Conservation (phyloP, 53 echinoderm and acorn worm genomes). For the Temnopleurus reevesii region DNA sequence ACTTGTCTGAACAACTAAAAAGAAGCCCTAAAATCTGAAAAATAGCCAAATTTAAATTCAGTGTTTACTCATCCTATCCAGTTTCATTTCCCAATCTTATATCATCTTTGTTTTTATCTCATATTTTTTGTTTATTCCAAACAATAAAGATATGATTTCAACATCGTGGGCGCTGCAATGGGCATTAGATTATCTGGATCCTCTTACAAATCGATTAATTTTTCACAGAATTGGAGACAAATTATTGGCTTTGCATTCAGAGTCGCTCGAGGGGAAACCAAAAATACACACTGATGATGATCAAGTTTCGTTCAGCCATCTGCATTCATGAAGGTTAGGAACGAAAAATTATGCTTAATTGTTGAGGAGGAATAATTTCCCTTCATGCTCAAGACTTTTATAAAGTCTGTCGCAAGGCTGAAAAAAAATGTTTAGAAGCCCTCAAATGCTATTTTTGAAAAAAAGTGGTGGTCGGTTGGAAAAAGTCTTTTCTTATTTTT, state of each 20-base stretch:
- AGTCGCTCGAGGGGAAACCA: background rate
- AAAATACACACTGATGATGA: background rate
- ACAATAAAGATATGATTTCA: background rate
- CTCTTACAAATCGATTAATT: background rate
- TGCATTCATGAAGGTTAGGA: background rate
- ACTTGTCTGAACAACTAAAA: too few species aligned
- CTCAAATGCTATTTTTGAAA: too few species aligned
- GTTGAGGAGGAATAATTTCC: too few species aligned
- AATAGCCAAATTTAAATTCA: too few species aligned
- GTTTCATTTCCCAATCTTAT: background rate
- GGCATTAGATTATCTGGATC: background rate
- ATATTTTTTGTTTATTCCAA: too few species aligned
- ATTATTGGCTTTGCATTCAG: background rate
- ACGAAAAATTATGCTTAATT: too few species aligned
- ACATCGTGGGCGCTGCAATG: background rate
- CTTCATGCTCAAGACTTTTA: too few species aligned
- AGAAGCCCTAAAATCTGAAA: too few species aligned
- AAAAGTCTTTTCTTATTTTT: too few species aligned
- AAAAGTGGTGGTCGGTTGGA: too few species aligned
- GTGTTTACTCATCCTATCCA: background rate
- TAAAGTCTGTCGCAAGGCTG: too few species aligned
- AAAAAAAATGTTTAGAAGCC: too few species aligned
- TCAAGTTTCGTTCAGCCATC: background rate
- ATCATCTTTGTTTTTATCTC: background rate
- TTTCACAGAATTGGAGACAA: background rate